A percentile compares a stretch with the other conserved stretches of the same genome.
Conservation (phyloP, 2,888 invertebrate genomes). For the Tetragonula carbonaria region DNA sequence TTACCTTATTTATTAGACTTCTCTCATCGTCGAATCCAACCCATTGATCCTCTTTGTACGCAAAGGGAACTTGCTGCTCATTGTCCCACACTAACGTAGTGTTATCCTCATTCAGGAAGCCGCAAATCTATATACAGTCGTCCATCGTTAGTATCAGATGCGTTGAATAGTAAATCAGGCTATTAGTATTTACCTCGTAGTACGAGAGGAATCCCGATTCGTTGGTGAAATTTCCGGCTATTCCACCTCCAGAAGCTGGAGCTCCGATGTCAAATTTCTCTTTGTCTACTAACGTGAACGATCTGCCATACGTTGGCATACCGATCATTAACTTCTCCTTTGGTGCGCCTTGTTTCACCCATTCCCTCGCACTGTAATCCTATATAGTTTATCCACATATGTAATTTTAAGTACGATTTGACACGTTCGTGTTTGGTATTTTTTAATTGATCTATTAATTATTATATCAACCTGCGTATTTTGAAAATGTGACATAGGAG, state of each 20-base stretch:
- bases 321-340: conserved; percentile 97
- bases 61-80: conserved; percentile 97
- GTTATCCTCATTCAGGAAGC: conserved; percentile 94
- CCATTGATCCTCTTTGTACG: conserved; percentile 96
- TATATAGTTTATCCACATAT: conserved; percentile 76
- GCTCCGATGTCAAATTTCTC: conserved; percentile 97
- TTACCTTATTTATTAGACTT: conserved; percentile 94
- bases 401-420: background rate
- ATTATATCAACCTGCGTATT: background rate
- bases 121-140: conserved; percentile 88
- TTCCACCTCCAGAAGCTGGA: conserved; percentile 94
- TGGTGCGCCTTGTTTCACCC: conserved; percentile 96
- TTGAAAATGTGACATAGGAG: background rate
- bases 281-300: conserved; percentile 94
- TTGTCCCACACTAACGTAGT: conserved; percentile 98
- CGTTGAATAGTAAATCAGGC: background rate
- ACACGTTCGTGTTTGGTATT: too few species aligned
- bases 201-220: conserved; percentile 98
- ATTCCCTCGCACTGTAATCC: conserved; percentile 96
- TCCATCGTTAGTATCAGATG: background rate
- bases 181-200: conserved; percentile 91
- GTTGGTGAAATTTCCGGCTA: conserved; percentile 93
- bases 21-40: conserved; percentile 97
- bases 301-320: conserved; percentile 97
- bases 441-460: too few species aligned